Base-by-base conservation (phyloP, 2,888 invertebrate species). In the Drosophila meridionalis region DNA sequence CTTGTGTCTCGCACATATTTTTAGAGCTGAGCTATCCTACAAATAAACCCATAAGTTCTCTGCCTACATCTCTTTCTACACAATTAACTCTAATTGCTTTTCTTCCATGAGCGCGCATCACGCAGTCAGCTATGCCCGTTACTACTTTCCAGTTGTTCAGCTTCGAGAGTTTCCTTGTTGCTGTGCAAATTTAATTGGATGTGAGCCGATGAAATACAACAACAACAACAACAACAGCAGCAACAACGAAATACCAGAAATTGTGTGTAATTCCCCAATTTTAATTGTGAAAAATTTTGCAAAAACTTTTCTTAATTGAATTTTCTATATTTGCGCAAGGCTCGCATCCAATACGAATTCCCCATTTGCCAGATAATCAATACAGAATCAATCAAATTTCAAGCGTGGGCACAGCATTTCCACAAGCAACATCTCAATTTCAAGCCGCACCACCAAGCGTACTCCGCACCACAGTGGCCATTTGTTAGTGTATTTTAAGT, bases 301-400 rank as follows among this genome's bases (percentile, higher is more conserved):
- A 60, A 52, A 36, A 36, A 64, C 57, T 61, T 76, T 60, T 50
- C 32, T 58, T 76, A 65, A 78, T 72, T 76, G 50, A 68, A 76
- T 80, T 80, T 80, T 76, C 43, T 38, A 69, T 80, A 80, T 78
- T 80, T 78, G 65, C 57, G 14, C 38, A 80, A 30, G 62, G 42
- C 68, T 78, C 62, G 20, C 53, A 72, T 4, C 28, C 42, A 53
- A 45, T 38, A 20, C 28, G 48, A 62, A 70, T 65, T 53, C 38
- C 58, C 30, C 50, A 69, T 53, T 57, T 7, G 2, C 55, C 55
- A n/a, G 42, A 76, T 64, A 56, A 73, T 69, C 74, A 62, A 69
- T 65, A 40, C 38, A 52, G 71, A 76, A 65, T 57, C 50, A 68
- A 75, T 64, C 62, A 57, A 75, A 63, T 40, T 42, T 38, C 48